Evolutionary conservation across 2,797 vertebrate species (phyloP), one percentile per base, ranked within the genome.

Genomic region (Enteromius argenteus): DNA sequence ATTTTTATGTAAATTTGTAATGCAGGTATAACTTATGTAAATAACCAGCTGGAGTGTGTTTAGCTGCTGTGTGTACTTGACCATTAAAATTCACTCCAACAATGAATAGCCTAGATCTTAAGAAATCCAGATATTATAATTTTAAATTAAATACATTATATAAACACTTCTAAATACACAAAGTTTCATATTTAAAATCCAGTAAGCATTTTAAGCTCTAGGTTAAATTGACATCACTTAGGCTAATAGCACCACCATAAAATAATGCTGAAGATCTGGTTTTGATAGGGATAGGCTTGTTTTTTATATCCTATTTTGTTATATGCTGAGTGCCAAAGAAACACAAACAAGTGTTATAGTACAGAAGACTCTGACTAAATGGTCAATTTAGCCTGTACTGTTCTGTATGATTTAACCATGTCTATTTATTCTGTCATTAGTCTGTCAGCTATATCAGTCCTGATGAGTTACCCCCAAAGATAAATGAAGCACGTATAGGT

Each of bases 401-500:
- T 42, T 51, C 8, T 37, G 37, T 78, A 74, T 84, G 66, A 53
- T 72, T 35, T 32, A 32, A 32, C 30, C 1, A 17, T 78, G 39
- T 53, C 44, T 74, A 17, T 64, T 64, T 17, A 67, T 67, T 90
- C 64, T 39, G 80, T 78, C 81, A 88, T 79, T 49, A 85, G 69
- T 86, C 60, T 51, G 85, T 88, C 17, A 39, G 53, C 89, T 91
- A 89, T 87, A 49, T 90, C 80, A 6, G 87, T 86, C 90, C 87
- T 91, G 86, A 89, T 64, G 42, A 80, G 80, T 90, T 81, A 58
- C 56, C 69, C 60, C 64, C 86, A 13, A 39, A 89, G 90, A 92
- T 92, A 94, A 90, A 90, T 15, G 82, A 93, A 84, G 80, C 83
- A 78, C 66, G 79, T 84, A 87, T 83, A 84, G 30, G 68, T 91